These are phyloP conservation scores for Hyppa rectilinea DNA, from an alignment of 2,888 invertebrate species.

Conservation along the genomic window DNA sequence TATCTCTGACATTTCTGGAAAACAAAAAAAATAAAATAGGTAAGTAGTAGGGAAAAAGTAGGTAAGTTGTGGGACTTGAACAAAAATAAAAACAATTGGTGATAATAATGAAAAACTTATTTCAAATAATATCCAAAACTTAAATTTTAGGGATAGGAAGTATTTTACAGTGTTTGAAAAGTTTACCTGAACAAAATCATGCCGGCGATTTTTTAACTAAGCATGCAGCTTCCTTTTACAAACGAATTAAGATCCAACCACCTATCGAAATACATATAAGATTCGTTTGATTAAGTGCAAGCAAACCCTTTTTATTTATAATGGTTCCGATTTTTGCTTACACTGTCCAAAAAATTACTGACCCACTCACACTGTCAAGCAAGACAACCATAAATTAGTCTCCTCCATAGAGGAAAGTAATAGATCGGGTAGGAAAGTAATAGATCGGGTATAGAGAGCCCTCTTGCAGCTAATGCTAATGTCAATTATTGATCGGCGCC, in stretches of 20 bases:
- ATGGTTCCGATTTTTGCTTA: not conserved
- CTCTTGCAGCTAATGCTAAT: no score
- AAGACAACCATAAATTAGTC: no score
- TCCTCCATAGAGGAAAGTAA: no score
- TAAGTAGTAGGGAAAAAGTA: slow-evolving; percentile 27
- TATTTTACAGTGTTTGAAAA: slow-evolving; percentile 33
- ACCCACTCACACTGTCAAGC: slow-evolving; percentile 1
- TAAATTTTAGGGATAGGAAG: not conserved
- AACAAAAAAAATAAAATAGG: slow-evolving; percentile 52
- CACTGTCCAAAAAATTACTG: slow-evolving; percentile 14
- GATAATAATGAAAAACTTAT: slow-evolving; percentile 24
- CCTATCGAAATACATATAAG: not conserved
- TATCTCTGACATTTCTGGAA: slow-evolving; percentile 91
- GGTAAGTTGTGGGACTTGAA: slow-evolving; percentile 14
- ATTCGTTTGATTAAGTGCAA: not conserved
- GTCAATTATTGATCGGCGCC: no score
- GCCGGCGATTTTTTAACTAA: slow-evolving; percentile 81
- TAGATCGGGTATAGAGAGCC: no score
- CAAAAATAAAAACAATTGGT: slow-evolving; percentile 39
- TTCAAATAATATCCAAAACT: slow-evolving; percentile 13
- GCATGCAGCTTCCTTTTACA: slow-evolving; percentile 48
- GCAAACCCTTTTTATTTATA: slow-evolving; percentile 5
- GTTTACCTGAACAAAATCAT: slow-evolving; percentile 86
- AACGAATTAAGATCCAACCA: slow-evolving; percentile 7
- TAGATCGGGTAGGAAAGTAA: no score